Percentiles rank a stretch among this genome's conserved stretches.
phyloP scores from a whole-genome alignment of 2,113 vertebrate species.

The Mesoclemmys tuberculata region DNA sequence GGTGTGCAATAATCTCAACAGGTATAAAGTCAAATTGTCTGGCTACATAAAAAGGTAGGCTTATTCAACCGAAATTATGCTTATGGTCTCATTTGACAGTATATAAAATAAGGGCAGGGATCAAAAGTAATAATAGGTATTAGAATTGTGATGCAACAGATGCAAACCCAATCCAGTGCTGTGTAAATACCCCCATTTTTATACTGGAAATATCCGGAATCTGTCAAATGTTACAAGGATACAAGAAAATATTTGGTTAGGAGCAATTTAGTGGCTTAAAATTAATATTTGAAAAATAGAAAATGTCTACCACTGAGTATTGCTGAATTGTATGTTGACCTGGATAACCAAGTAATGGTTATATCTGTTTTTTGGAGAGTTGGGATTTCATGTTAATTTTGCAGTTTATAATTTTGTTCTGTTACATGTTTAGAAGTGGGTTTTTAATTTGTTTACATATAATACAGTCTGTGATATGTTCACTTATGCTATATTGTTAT shows the following conservation, averaged over 20 bases:
- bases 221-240: conserved; percentile 14
- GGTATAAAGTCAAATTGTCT: conserved; percentile 7
- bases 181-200: neutral
- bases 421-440: neutral
- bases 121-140: neutral
- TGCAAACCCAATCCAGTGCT: neutral
- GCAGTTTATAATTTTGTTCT: neutral
- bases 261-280: neutral
- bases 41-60: neutral
- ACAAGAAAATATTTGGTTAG: conserved; percentile 47
- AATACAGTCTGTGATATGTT: accelerated
- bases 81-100: neutral
- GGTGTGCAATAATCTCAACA: neutral
- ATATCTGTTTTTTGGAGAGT: neutral
- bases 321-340: conserved; percentile 11
- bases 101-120: neutral
- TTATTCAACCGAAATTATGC: conserved; percentile 29
- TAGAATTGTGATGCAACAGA: neutral
- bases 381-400: neutral
- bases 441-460: neutral
- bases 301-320: conserved; percentile 14
- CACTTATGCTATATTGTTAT: neutral
- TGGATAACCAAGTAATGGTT: neutral
- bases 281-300: conserved; percentile 42
- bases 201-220: neutral